Base-by-base conservation (phyloP, 2,797 vertebrate species). In the Zenarchopterus dispar region DNA sequence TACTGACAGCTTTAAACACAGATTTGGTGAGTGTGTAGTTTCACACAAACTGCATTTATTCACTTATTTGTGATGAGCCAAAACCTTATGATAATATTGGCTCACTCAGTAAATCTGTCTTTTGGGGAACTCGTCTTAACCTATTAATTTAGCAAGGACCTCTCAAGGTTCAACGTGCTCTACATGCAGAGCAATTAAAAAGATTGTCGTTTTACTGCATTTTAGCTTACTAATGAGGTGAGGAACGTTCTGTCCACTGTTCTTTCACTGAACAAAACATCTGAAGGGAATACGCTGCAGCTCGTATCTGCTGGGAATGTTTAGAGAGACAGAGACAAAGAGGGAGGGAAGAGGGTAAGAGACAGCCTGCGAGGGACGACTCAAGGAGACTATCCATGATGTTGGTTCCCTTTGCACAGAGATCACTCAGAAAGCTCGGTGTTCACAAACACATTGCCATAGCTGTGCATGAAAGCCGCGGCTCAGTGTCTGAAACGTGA, bases 231-330 rank as follows among this genome's bases (percentile, higher is more conserved):
- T 77, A 81, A 84, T 66, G 58, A 76, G 56, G 33, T 50, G 33
- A 54, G 23, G 46, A 55, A 68, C 16, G n/a, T 44, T 62, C n/a
- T 23, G 53, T 73, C 42, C 51, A 46, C 16, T 0, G 31, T 42
- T 81, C 10, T 9, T 45, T 16, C 36, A 43, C n/a, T 52, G 59
- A 65, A 80, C 23, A 75, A 78, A 81, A 74, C 36, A 68, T 52
- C 67, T 67, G 26, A 4, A n/a, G 74, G 71, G 72, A 82, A 72
- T 64, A 56, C 3, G 7, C 45, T 33, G 43, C 18, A 45, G 58
- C 55, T 64, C 36, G 43, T 55, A 51, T 67, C 78, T 67, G n/a
- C 61, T 44, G 73, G 45, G 73, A 84, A 51, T 55, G 58, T 77
- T 74, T 48, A 66, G 39, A 46, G 54, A 52, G 63, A 68, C 0